phyloP scores from a whole-genome alignment of 1,140 invertebrate species.

The Bombus consobrinus region DNA sequence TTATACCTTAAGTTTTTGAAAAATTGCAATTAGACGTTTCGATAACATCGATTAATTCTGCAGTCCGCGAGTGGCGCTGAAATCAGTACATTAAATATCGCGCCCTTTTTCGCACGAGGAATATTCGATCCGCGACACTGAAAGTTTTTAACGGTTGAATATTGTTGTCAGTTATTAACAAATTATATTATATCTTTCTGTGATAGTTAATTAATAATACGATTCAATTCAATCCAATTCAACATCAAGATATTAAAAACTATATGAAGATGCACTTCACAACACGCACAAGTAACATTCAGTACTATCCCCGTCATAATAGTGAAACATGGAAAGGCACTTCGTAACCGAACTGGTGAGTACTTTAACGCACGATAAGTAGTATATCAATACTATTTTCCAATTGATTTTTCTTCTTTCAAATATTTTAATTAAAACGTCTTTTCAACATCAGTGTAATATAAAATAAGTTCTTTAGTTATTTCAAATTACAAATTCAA shows the following conservation, averaged over 20 bases:
- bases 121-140: too few species aligned
- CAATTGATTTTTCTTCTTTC: not conserved
- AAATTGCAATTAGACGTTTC: not conserved
- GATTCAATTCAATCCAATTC: not conserved
- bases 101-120: not conserved
- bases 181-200: not conserved
- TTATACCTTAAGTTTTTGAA: not conserved
- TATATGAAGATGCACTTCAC: not conserved
- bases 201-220: not conserved
- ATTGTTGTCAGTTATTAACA: not conserved
- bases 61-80: not conserved
- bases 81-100: not conserved
- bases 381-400: not conserved
- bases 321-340: not conserved
- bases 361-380: not conserved
- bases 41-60: not conserved
- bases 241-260: not conserved
- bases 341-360: slow-evolving; percentile 6
- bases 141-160: not conserved
- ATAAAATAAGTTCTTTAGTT: not conserved
- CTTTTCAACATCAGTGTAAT: not conserved
- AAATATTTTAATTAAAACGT: not conserved
- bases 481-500: not conserved
- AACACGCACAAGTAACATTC: not conserved
- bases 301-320: not conserved